A percentile compares a stretch with the other conserved stretches of the same genome.
Conservation (phyloP, 2,797 vertebrate genomes). For the Streptopelia turtur region DNA sequence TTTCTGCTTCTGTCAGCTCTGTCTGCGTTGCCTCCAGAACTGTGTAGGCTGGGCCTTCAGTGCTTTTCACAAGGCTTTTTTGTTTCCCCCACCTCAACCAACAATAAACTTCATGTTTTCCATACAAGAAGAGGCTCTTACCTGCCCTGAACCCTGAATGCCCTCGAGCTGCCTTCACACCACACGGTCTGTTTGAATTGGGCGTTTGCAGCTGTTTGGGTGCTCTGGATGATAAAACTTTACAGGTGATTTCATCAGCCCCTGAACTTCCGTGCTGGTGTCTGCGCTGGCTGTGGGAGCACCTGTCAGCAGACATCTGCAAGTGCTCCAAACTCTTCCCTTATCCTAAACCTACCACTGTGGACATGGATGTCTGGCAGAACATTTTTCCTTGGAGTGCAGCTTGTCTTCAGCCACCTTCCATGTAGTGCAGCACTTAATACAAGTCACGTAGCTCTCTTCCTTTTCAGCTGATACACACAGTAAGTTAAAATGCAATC, state of each 20-base stretch:
- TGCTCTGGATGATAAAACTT: neutral
- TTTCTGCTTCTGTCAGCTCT: neutral
- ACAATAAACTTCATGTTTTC: neutral
- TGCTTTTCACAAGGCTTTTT: neutral
- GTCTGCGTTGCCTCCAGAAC: neutral
- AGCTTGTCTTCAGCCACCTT: conserved; percentile 5
- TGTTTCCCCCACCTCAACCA: neutral
- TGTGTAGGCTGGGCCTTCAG: neutral
- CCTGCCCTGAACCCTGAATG: neutral
- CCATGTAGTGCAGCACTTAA: neutral
- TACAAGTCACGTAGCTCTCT: neutral
- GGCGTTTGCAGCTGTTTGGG: neutral
- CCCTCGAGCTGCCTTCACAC: neutral
- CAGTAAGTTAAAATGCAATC: conserved; percentile 14
- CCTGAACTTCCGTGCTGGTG: neutral
- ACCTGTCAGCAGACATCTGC: neutral
- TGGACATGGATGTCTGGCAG: neutral
- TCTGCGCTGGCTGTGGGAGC: neutral
- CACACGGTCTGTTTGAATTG: neutral
- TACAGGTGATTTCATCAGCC: neutral
- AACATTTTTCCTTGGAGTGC: neutral
- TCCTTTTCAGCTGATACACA: conserved; percentile 2
- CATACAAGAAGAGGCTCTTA: neutral
- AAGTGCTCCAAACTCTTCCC: neutral
- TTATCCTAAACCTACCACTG: neutral